Base-by-base conservation (phyloP, 2,888 invertebrate species). In the Platynereis dumerilii region DNA sequence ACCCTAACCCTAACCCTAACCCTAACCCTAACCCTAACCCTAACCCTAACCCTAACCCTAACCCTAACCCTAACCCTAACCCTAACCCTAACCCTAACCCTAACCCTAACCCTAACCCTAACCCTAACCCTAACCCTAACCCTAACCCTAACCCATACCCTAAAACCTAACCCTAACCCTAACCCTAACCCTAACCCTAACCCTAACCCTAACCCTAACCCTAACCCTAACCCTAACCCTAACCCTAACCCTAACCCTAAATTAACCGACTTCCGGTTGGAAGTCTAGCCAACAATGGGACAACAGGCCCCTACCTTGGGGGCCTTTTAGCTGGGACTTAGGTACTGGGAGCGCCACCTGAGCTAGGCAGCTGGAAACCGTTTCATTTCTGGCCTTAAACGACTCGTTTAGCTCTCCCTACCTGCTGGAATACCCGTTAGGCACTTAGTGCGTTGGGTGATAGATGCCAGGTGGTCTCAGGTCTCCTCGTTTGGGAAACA, bases 41-140 rank as follows among this genome's bases (percentile, higher is more conserved):
- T 24, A 26, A 52, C 24, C 48, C 60, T 26, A 26, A 26, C 26
- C 20, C 20, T 22, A n/a, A 22, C 17, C 20, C 60, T 45, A 60
- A 60, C 45, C 45, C 60, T 60, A 60, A 45, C 60, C 52, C 60
- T 52, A 52, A 60, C 45, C 60, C 26, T 52, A 52, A 60, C 45
- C 20, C 60, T 52, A 52, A 60, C n/a, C 45, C 60, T 26, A 52
- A 60, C 45, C 45, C 60, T 52, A 52, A 60, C 45, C 48, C 52
- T 52, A 52, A 45, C 7, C 34, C 53, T 22, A n/a, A 52, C 15
- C 53, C 53, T 22, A n/a, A 52, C 15, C 53, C 53, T 22, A n/a
- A 52, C 15, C 53, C 53, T 22, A n/a, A 52, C 15, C 53, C 53
- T 22, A n/a, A 52, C 15, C 15, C 53, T 22, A 15, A n/a, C 42